These are phyloP conservation scores for Ganaspis brasiliensis DNA, from an alignment of 2,888 invertebrate species.

Conservation along the genomic window DNA sequence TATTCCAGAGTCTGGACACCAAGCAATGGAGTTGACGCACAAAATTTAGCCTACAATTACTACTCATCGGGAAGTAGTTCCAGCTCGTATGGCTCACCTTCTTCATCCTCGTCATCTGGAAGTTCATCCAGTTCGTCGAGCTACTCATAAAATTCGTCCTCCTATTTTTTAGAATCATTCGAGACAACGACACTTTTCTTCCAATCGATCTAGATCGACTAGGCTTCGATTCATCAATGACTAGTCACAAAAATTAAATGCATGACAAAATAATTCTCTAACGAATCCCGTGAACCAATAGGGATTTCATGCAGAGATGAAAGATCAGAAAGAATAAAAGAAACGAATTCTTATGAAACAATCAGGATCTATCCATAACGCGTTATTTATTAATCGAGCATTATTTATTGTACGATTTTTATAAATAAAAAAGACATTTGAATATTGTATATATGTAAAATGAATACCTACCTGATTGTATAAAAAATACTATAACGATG, in stretches of 20 bases:
- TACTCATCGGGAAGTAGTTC: constrained; percentile 84
- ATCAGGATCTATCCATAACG: background rate
- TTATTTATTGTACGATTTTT: constrained; percentile 75
- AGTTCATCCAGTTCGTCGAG: constrained; percentile 69
- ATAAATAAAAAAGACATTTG: constrained; percentile 72
- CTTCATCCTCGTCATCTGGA: constrained; percentile 81
- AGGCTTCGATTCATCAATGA: constrained; percentile 36
- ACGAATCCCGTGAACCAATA: constrained; percentile 5
- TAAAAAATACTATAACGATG: background rate
- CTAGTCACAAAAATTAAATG: constrained; percentile 65
- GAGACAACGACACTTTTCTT: background rate
- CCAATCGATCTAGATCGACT: background rate
- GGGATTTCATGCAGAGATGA: background rate
- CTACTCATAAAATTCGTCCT: constrained; percentile 11
- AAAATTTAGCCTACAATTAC: constrained; percentile 80
- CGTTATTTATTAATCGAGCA: constrained; percentile 69
- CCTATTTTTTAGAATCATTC: background rate
- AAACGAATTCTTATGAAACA: constrained; percentile 7
- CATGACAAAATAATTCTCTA: constrained; percentile 57
- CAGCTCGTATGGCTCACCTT: constrained; percentile 88
- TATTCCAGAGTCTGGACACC: constrained; percentile 90
- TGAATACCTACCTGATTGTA: background rate
- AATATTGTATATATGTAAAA: constrained; percentile 48
- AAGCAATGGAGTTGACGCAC: constrained; percentile 74
- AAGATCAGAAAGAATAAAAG: constrained; percentile 12